Evolutionary conservation across 2,113 vertebrate species (phyloP).

Genomic region (Calidris pugnax): DNA sequence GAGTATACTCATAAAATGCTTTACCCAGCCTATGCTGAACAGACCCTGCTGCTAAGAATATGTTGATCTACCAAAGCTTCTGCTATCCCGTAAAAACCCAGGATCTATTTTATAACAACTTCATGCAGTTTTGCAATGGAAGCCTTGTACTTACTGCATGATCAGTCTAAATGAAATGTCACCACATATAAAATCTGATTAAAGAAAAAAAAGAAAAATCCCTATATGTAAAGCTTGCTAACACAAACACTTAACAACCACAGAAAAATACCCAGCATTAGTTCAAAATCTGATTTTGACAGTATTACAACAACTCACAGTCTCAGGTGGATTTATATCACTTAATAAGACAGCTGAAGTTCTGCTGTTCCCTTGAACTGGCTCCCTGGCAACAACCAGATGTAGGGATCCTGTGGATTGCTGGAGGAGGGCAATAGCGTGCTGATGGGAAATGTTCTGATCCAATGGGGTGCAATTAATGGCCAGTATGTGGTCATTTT

Average conservation of each 20-base stretch:
- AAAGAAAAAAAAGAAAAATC: background rate
- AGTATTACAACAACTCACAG: constrained; percentile 69
- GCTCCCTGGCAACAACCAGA: constrained; percentile 87
- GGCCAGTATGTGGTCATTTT: constrained; percentile 93
- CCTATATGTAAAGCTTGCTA: background rate
- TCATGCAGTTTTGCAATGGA: background rate
- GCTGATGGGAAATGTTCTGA: constrained; percentile 85
- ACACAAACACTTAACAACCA: background rate
- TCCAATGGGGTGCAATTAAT: constrained; percentile 90
- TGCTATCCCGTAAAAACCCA: constrained; percentile 12
- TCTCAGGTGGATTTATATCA: constrained; percentile 55
- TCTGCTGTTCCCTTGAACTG: constrained; percentile 15
- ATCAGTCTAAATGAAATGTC: constrained; percentile 6
- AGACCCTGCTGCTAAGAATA: background rate
- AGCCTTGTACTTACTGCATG: background rate
- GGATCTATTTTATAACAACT: constrained; percentile 11
- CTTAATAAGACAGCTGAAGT: background rate
- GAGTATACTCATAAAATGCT: background rate
- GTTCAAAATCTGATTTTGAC: constrained; percentile 5
- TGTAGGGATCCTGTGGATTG: constrained; percentile 83
- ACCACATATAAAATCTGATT: background rate
- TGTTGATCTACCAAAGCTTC: constrained; percentile 20
- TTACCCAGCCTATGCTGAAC: background rate
- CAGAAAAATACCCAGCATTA: background rate
- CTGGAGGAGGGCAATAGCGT: constrained; percentile 89